These are phyloP conservation scores for Hippocampus mohnikei DNA, from an alignment of 2,113 vertebrate genomes.

Conservation along the genomic window DNA sequence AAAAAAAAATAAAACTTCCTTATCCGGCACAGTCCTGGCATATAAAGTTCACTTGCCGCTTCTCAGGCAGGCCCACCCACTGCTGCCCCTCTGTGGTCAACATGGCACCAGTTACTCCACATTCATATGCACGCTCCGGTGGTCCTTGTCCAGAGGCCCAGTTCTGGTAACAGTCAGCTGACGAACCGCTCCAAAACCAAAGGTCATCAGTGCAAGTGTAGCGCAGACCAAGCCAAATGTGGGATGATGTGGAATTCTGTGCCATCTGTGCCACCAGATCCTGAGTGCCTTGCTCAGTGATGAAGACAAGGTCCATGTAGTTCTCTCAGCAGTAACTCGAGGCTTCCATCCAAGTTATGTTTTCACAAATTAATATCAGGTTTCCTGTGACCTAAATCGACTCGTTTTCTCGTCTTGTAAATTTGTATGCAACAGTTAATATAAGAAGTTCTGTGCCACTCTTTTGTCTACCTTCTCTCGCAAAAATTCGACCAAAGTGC, in stretches of 20 bases:
- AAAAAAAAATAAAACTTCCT: neutral
- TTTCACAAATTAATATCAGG: slow-evolving; percentile 53
- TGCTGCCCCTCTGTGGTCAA: slow-evolving; percentile 66
- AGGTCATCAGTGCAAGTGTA: slow-evolving; percentile 58
- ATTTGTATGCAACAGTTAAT: no score
- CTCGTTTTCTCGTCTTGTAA: neutral
- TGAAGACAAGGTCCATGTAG: slow-evolving; percentile 52
- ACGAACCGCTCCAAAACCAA: slow-evolving; percentile 64
- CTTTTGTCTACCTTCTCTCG: no score
- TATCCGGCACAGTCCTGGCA: slow-evolving; percentile 39
- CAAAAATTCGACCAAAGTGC: no score
- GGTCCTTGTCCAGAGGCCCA: slow-evolving; percentile 55
- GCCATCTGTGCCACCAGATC: slow-evolving; percentile 26
- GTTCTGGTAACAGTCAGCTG: slow-evolving; percentile 56
- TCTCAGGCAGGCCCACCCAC: slow-evolving; percentile 56
- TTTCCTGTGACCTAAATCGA: slow-evolving; percentile 27
- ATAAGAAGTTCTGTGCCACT: neutral
- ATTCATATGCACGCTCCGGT: slow-evolving; percentile 23
- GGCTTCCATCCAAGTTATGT: slow-evolving; percentile 64
- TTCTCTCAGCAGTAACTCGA: slow-evolving; percentile 60
- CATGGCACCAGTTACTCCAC: slow-evolving; percentile 52
- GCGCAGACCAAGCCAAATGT: slow-evolving; percentile 63
- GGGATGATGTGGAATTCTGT: slow-evolving; percentile 36
- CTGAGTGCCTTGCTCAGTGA: slow-evolving; percentile 45
- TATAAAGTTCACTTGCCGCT: slow-evolving; percentile 60